Base-by-base conservation (phyloP, 1,140 invertebrate genomes). In the Magallana angulata region DNA sequence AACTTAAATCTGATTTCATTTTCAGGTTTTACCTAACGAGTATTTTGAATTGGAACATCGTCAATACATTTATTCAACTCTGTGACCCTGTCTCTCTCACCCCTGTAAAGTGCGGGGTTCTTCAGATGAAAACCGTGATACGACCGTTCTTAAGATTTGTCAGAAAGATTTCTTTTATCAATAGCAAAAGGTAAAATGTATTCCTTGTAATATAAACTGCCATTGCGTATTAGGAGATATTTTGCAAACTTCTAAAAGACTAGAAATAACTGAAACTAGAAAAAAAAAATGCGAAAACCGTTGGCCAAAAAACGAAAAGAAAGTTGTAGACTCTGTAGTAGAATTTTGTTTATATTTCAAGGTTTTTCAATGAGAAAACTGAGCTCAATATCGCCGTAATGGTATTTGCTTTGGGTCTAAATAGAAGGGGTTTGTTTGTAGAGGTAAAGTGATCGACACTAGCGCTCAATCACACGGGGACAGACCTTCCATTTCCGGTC, bases 381-480 rank as follows among this genome's bases (percentile, higher is more conserved):
- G 58, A 57, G 57, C 82, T 84, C 82, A 62, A 60, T 62, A 36
- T 59, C 57, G 57, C 57, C 30, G 18, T 84, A 62, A 62, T 62
- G 59, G 57, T 84, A 84, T 84, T 84, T 84, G 59, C 82, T 59
- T 84, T 84, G 48, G 82, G 82, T 84, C 82, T 59, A 84, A 84
- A 58, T 84, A 36, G 82, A 84, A 76, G 82, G 82, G 30, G 24
- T 84, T 84, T 84, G 82, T 84, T 84, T 84, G 82, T 84, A 84
- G 57, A 82, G 6, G 82, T 24, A 60, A 76, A n/a, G 82, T 84
- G 82, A 84, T 84, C 56, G 82, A 84, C 82, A 84, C 58, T 60
- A 18, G 57, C 57, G 56, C 30, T 57, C 57, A 58, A 84, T 84
- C 57, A 16, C 24, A 30, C 18, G 24, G 24, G 82, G 30, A 57